Evolutionary conservation across 2,888 invertebrate species (phyloP).

Genomic region (Dorcus hopei): DNA sequence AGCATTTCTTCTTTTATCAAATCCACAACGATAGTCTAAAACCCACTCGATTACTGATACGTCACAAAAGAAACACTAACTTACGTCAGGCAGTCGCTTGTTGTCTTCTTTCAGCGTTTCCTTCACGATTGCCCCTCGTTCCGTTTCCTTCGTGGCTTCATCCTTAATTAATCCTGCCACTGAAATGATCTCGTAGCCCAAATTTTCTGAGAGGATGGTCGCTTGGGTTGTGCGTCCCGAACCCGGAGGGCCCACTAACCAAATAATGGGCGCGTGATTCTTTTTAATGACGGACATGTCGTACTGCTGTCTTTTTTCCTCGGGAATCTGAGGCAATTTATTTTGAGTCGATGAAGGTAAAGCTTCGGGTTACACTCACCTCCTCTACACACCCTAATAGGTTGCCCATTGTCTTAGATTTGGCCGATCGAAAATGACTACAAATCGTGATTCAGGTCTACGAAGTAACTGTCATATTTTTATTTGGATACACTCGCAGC

Average conservation of each 20-base stretch:
- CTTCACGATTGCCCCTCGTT: conserved; percentile 52
- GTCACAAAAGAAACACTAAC: too few species aligned
- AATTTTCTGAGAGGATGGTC: conserved; percentile 29
- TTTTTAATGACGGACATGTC: conserved; percentile 46
- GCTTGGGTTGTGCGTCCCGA: conserved; percentile 36
- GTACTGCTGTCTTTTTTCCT: conserved; percentile 33
- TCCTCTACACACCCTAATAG: conserved; percentile 28
- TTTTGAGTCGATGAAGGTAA: not conserved
- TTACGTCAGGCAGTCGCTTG: conserved; percentile 39
- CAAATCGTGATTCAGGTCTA: too few species aligned
- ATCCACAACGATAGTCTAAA: conserved; percentile 8
- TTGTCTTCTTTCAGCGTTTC: conserved; percentile 50
- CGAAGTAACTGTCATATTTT: too few species aligned
- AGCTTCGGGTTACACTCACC: conserved; percentile 12
- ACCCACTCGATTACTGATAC: too few species aligned
- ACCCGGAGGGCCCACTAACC: conserved; percentile 49
- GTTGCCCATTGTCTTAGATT: conserved; percentile 22
- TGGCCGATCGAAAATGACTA: too few species aligned
- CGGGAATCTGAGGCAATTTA: conserved; percentile 25
- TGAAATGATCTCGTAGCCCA: conserved; percentile 27
- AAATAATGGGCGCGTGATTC: conserved; percentile 31
- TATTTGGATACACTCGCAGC: too few species aligned
- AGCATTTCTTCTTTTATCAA: conserved; percentile 17
- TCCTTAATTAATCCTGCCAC: conserved; percentile 50
- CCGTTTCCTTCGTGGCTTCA: conserved; percentile 52